Conservation (phyloP, 2,797 vertebrate genomes). For the Schizothorax lantsangensis region DNA sequence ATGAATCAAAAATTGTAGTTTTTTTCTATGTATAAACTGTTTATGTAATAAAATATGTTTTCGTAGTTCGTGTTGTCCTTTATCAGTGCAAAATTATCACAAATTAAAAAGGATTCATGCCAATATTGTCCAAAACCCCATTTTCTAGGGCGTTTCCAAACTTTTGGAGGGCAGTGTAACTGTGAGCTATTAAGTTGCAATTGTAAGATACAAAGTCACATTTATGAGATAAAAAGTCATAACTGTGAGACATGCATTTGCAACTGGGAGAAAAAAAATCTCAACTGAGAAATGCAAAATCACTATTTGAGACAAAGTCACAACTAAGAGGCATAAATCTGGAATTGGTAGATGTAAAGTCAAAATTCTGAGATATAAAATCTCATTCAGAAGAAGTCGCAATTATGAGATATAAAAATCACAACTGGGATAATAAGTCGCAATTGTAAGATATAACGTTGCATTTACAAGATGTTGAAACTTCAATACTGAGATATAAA, state of each 20-base stretch:
- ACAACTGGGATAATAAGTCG: neutral
- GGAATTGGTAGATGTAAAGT: neutral
- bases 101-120: too few relatives aligned
- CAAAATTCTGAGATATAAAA: neutral
- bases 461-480: neutral
- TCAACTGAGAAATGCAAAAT: neutral
- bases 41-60: too few relatives aligned
- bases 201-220: neutral
- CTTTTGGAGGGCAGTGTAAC: too few relatives aligned
- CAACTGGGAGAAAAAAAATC: too few relatives aligned
- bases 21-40: too few relatives aligned
- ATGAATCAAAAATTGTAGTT: too few relatives aligned
- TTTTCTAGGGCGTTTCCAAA: too few relatives aligned
- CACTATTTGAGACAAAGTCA: neutral
- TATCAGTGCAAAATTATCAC: too few relatives aligned
- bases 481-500: neutral
- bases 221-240: neutral
- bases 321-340: neutral
- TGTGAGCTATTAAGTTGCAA: neutral
- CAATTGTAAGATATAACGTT: neutral
- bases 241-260: too few relatives aligned
- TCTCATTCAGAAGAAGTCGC: neutral
- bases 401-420: neutral
- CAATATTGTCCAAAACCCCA: too few relatives aligned
- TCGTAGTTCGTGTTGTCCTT: too few relatives aligned